phyloP scores from a whole-genome alignment of 2,113 vertebrate genomes.

The Xyrauchen texanus region DNA sequence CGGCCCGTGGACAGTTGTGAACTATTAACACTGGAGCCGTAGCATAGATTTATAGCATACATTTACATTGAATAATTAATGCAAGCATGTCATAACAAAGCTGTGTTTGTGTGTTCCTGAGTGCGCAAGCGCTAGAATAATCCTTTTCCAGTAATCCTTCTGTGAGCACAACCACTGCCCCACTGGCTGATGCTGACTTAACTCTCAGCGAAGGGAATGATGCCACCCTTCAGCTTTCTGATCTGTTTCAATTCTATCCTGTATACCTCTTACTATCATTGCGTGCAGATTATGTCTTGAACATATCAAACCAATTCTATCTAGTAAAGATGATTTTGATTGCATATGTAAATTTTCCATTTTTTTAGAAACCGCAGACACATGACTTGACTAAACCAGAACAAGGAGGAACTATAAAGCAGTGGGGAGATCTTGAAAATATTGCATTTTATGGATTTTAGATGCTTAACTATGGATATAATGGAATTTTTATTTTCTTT shows the following conservation, averaged over 20 bases:
- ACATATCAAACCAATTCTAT: too few relatives aligned
- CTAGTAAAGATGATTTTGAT: too few relatives aligned
- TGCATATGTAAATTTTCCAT: too few relatives aligned
- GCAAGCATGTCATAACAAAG: conserved; percentile 12
- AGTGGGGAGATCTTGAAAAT: too few relatives aligned
- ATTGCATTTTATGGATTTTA: too few relatives aligned
- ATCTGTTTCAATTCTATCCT: conserved; percentile 18
- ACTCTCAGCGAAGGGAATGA: neutral
- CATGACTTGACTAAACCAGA: too few relatives aligned
- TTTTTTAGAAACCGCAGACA: too few relatives aligned
- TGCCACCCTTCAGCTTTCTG: conserved; percentile 12
- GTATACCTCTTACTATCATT: neutral
- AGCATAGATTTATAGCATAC: neutral
- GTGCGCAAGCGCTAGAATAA: conserved; percentile 59
- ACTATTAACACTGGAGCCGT: too few relatives aligned
- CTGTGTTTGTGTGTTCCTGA: neutral
- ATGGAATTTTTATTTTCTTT: too few relatives aligned
- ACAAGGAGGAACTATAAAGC: too few relatives aligned
- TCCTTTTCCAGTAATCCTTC: conserved; percentile 64
- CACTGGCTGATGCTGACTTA: conserved; percentile 52
- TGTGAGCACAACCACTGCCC: conserved; percentile 60
- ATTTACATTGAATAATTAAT: conserved; percentile 4
- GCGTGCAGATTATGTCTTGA: too few relatives aligned
- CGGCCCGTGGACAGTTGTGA: neutral
- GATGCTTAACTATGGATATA: too few relatives aligned